Conservation (phyloP, 2,113 vertebrate species). For the Raja brachyura region DNA sequence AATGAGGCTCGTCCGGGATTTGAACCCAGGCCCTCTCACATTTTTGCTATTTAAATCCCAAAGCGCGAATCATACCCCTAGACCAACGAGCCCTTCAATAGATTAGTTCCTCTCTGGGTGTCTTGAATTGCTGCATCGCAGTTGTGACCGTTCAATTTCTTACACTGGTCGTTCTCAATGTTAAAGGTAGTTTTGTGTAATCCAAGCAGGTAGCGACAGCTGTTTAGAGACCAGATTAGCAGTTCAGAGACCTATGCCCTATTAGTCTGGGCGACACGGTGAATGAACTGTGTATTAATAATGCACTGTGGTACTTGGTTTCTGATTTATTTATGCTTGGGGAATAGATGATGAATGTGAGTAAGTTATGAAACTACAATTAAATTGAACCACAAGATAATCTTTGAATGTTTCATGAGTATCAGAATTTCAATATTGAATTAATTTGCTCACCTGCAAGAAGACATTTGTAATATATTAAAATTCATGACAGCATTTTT, state of each 20-base stretch:
- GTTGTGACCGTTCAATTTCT: neutral
- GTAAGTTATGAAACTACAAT: neutral
- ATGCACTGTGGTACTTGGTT: neutral
- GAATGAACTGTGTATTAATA: slow-evolving; percentile 24
- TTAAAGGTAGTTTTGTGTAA: neutral
- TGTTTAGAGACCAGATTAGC: no score
- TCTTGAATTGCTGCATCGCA: neutral
- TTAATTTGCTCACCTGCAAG: neutral
- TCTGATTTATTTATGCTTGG: slow-evolving; percentile 9
- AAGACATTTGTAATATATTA: neutral
- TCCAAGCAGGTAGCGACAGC: neutral
- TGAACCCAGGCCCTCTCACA: no score
- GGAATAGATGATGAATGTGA: neutral
- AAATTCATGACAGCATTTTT: neutral
- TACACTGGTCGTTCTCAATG: neutral
- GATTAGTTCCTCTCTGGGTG: no score
- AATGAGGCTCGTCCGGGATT: no score
- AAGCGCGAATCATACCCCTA: no score
- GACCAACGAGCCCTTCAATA: no score
- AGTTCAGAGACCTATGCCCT: neutral
- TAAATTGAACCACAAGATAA: slow-evolving; percentile 30
- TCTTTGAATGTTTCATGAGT: slow-evolving; percentile 1
- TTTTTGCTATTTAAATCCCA: no score
- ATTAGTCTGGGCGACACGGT: neutral
- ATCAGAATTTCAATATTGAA: slow-evolving; percentile 5